Conservation (phyloP, 2,113 vertebrate genomes). For the Chaetodon auriga region DNA sequence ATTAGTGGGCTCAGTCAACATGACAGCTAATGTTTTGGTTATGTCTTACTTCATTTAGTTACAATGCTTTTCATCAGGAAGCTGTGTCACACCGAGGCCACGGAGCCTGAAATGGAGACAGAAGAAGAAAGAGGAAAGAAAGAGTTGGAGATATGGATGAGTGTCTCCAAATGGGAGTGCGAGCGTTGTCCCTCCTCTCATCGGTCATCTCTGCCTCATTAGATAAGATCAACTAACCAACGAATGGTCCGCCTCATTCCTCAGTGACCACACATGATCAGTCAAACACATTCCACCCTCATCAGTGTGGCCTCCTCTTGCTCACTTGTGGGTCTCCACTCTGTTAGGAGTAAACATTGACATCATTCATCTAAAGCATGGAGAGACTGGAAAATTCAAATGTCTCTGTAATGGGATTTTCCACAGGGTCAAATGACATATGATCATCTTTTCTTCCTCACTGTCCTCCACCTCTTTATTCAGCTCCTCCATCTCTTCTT, state of each 20-base stretch:
- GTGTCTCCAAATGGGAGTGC: background rate
- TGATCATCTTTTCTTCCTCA: background rate
- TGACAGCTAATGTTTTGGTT: background rate
- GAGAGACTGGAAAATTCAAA: constrained; percentile 2
- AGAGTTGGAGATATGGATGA: background rate
- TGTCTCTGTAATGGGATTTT: constrained; percentile 14
- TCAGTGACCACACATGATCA: constrained; percentile 12
- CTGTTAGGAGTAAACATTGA: constrained; percentile 24
- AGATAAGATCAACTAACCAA: constrained; percentile 14
- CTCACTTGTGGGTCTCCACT: constrained; percentile 7
- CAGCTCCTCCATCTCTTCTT: background rate
- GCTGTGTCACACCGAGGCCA: constrained; percentile 8
- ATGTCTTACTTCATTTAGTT: background rate
- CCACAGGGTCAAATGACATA: constrained; percentile 10
- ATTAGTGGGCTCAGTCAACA: background rate
- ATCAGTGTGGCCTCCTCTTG: constrained; percentile 3
- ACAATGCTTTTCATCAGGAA: background rate
- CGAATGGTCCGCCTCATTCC: background rate
- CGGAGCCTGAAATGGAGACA: background rate
- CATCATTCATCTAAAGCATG: background rate
- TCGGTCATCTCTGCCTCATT: constrained; percentile 22
- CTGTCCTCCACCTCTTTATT: background rate
- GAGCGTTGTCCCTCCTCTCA: background rate
- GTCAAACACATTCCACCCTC: background rate
- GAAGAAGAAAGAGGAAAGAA: background rate